Evolutionary conservation across 2,797 vertebrate species (phyloP).

Genomic region (Staurois parvus): DNA sequence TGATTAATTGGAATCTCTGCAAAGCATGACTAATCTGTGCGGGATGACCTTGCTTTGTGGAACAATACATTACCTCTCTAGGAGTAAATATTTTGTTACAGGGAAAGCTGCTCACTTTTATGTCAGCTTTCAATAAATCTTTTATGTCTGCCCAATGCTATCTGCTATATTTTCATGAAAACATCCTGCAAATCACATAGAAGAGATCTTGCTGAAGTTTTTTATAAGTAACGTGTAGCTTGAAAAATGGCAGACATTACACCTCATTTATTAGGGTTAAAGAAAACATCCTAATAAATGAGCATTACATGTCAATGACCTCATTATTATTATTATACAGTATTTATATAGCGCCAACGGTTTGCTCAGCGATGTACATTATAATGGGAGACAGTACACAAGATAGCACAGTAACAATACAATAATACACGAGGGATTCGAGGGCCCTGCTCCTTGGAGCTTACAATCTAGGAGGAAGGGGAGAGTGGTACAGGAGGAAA

Average conservation of each 20-base stretch:
- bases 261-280: background rate
- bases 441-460: no score
- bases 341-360: no score
- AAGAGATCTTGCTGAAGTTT: background rate
- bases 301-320: background rate
- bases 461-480: no score
- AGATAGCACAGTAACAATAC: no score
- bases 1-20: conserved; percentile 62
- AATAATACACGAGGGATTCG: no score
- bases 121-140: conserved; percentile 52
- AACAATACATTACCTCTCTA: conserved; percentile 47
- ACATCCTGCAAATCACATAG: background rate
- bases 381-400: no score
- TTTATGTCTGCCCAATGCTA: background rate
- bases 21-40: conserved; percentile 61
- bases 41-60: conserved; percentile 61
- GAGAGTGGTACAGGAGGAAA: no score
- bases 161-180: conserved; percentile 19
- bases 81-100: conserved; percentile 58
- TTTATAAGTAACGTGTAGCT: background rate
- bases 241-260: background rate
- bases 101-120: conserved; percentile 4
- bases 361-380: no score
- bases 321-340: no score
- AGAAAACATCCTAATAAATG: background rate